Base-by-base conservation (phyloP, 2,113 vertebrate species). In the Dendrocopos noguchii region DNA sequence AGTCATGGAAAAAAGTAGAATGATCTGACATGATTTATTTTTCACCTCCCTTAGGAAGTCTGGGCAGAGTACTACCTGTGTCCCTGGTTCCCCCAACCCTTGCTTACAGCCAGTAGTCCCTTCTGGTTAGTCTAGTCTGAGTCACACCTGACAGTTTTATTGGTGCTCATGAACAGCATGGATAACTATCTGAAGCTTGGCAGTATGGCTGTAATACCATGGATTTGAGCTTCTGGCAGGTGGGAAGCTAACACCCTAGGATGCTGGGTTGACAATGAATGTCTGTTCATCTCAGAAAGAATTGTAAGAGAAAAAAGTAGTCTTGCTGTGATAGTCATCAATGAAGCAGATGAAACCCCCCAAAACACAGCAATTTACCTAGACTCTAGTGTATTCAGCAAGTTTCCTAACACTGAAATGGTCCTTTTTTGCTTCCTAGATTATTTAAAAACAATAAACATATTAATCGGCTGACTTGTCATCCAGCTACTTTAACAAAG, bases 381-480 rank as follows among this genome's bases (percentile, higher is more conserved):
- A 68, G 52, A 71, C 68, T 80, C 85, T 91, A 33, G 24, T 84
- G 42, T 91, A 21, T 72, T 87, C n/a, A 57, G 42, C 78, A 90
- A 65, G 61, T 94, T 96, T 94, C 76, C 65, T 57, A 83, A 67
- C 39, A 61, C 53, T 78, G 80, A 84, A 88, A 75, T 57, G 36
- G 36, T 57, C 81, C 36, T 17, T 78, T 57, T 90, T 91, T 85
- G 53, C 85, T 93, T 95, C 80, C 68, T 76, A 90, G 46, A 83
- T 95, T 91, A 86, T 94, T 95, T 95, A 91, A 88, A 34, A 88
- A 88, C 80, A 94, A 91, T 90, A 96, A 94, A 94, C 82, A 94
- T 80, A 36, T 73, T 90, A 39, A 83, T 93, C 80, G 95, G 70
- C 76, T 95, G 95, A 91, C 77, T 71, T 86, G 82, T 91, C 57